Evolutionary conservation across 2,113 vertebrate genomes (phyloP).

Genomic region (Cryptomyrus ogoouensis): DNA sequence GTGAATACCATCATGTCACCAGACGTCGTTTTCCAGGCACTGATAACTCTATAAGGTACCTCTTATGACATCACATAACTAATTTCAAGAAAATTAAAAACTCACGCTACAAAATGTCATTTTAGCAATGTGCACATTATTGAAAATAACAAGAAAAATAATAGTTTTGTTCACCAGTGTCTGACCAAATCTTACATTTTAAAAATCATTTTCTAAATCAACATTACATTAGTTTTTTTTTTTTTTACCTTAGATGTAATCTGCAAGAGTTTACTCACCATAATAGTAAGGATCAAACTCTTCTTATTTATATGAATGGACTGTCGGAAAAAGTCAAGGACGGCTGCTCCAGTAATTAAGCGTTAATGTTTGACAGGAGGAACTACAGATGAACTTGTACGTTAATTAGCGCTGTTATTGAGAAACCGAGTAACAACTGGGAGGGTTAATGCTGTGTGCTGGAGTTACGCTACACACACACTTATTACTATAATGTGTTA

Average conservation of each 20-base stretch:
- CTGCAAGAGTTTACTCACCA: background rate
- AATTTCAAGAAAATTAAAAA: background rate
- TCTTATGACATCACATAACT: background rate
- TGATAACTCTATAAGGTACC: background rate
- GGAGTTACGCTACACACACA: background rate
- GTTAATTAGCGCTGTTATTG: background rate
- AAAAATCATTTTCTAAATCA: background rate
- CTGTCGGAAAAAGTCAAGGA: conserved; percentile 8
- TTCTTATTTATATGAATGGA: background rate
- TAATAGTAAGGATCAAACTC: background rate
- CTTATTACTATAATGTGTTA: background rate
- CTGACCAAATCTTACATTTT: background rate
- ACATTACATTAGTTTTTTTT: background rate
- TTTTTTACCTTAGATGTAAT: background rate
- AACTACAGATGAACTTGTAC: background rate
- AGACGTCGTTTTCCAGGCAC: background rate
- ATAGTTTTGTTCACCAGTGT: background rate
- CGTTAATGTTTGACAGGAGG: conserved; percentile 14
- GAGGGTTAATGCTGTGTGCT: background rate
- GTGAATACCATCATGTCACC: background rate
- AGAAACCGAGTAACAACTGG: background rate
- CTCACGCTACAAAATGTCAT: background rate
- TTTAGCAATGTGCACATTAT: background rate
- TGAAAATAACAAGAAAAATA: background rate
- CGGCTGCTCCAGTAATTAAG: background rate